Percentiles rank a stretch among this genome's conserved stretches.
These are phyloP conservation scores for Megalops cyprinoides DNA, from an alignment of 2,797 vertebrate genomes.

Conservation along the genomic window DNA sequence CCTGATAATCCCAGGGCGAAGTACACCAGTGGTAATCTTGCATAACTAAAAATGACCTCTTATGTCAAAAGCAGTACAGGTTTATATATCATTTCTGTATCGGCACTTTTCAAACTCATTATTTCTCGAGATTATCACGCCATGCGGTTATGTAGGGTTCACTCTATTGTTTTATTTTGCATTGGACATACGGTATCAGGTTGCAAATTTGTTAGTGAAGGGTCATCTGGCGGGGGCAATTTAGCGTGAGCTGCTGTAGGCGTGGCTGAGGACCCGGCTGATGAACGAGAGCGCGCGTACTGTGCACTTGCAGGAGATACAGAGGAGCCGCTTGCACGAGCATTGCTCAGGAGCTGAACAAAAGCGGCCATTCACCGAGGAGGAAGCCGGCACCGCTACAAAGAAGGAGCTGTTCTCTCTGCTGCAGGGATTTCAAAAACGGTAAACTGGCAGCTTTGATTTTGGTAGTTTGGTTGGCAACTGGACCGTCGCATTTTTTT, in stretches of 20 bases:
- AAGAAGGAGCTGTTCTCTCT: conserved; percentile 24
- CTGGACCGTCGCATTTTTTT: neutral
- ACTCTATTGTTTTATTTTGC: no score
- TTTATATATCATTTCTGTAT: neutral
- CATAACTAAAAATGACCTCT: neutral
- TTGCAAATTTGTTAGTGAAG: no score
- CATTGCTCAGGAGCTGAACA: conserved; percentile 23
- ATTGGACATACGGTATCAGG: neutral
- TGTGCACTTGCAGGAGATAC: conserved; percentile 17
- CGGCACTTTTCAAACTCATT: no score
- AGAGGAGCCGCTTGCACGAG: conserved; percentile 16
- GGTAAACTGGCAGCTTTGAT: conserved; percentile 29
- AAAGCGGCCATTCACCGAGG: conserved; percentile 29
- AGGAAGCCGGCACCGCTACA: conserved; percentile 25
- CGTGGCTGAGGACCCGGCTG: conserved; percentile 23
- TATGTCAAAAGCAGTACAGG: neutral
- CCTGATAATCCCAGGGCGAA: neutral
- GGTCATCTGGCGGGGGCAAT: neutral
- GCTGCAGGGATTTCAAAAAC: conserved; percentile 24
- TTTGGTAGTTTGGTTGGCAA: conserved; percentile 26
- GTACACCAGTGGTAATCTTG: neutral
- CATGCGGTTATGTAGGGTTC: neutral
- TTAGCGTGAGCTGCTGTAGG: conserved; percentile 4
- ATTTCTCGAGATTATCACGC: no score
- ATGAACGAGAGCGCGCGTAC: conserved; percentile 3